Base-by-base conservation (phyloP, 2,888 invertebrate genomes). In the Latheticus oryzae region DNA sequence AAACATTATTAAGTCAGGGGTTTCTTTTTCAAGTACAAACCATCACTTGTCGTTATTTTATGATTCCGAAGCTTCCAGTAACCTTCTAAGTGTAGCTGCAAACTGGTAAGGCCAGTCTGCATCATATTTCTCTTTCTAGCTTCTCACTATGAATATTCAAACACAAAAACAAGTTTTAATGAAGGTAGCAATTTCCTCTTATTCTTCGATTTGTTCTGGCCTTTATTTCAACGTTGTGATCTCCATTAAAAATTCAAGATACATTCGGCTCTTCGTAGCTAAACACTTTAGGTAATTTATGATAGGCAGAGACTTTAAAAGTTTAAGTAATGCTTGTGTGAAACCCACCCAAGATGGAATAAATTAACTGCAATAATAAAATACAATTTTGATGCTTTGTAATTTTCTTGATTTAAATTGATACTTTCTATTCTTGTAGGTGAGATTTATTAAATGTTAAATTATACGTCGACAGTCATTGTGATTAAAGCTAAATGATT, bases 301-400 rank as follows among this genome's bases (percentile, higher is more conserved):
- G 47, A 47, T 35, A 47, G n/a, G n/a, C n/a, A n/a, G 33, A 45
- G 33, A 23, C 35, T 33, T 47, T 13, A 33, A 13, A 35, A 32
- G 45, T 47, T 33, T 47, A 33, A 33, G 47, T 47, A 47, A 47
- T 47, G 33, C 47, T 13, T 24, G n/a, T 33, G 47, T 38, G 42
- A 42, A 42, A 42, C 50, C 43, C 43, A 43, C 42, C 56, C 50
- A 51, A 57, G 56, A 42, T 43, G 56, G 51, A 57, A 57, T 57
- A 57, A 50, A 57, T 57, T 57, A 57, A 24, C 17, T 30, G 15
- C 23, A 35, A 57, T 51, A 51, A 51, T 57, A 57, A 57, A 51
- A 57, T 21, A 37, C 43, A 51, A 57, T 57, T 37, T 28, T 43
- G 28, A 43, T 13, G 40, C 56, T 51, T 57, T 57, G 37, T 50